Percentiles rank a stretch among this genome's conserved stretches.
These are phyloP conservation scores for Ormyrus pomaceus DNA, from an alignment of 2,888 invertebrate genomes.

Conservation along the genomic window DNA sequence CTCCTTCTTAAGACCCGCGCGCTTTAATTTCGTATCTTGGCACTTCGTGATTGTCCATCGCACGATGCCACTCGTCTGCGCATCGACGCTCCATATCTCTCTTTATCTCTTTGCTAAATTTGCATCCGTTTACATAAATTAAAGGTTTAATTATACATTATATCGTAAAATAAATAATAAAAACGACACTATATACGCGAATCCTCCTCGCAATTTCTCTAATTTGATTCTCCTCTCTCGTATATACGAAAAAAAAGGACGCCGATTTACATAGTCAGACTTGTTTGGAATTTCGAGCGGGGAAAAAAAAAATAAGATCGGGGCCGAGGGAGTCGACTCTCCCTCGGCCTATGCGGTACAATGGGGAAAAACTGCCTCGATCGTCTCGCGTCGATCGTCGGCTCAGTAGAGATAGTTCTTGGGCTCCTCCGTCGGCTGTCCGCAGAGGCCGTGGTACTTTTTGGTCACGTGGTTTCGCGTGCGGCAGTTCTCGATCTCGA, in stretches of 20 bases:
- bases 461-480: constrained; percentile 87
- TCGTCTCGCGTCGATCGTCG: constrained; percentile 1
- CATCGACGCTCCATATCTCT: constrained; percentile 31
- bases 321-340: too few species aligned
- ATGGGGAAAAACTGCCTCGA: too few species aligned
- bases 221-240: neutral
- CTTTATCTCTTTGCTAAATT: neutral
- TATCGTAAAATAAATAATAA: constrained; percentile 45
- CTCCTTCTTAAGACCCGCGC: constrained; percentile 3
- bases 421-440: constrained; percentile 89
- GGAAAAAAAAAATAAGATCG: too few species aligned
- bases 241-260: neutral
- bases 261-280: too few species aligned
- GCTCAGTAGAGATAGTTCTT: constrained; percentile 89
- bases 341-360: too few species aligned
- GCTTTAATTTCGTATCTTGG: constrained; percentile 59
- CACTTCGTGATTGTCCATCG: constrained; percentile 63
- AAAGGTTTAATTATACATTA: constrained; percentile 41
- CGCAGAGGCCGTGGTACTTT: constrained; percentile 90
- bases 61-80: constrained; percentile 49
- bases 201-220: neutral
- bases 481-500: constrained; percentile 93
- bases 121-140: constrained; percentile 10
- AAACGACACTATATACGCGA: constrained; percentile 5
- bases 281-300: too few species aligned